Evolutionary conservation across 92 coral and sea anemone species (phyloP).

Genomic region (Epizoanthus scotinus): DNA sequence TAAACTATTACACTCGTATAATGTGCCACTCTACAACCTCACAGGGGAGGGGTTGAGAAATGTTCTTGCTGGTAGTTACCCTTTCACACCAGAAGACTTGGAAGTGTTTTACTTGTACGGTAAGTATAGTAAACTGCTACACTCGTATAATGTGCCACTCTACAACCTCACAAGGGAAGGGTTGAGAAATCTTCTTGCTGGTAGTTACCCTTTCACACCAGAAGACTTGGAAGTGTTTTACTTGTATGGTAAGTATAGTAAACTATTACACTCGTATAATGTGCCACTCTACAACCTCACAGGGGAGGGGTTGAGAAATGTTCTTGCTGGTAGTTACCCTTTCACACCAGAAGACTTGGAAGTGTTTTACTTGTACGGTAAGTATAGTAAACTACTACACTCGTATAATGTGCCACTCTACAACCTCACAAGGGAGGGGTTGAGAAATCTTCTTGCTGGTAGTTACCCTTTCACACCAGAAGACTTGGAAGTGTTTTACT

Average conservation of each 20-base stretch:
- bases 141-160: background rate
- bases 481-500: no score
- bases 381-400: background rate
- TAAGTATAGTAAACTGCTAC: background rate
- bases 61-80: slow-evolving; percentile 22
- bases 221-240: slow-evolving; percentile 31
- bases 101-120: slow-evolving; percentile 34
- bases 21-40: background rate
- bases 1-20: background rate
- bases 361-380: slow-evolving; percentile 33
- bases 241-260: slow-evolving; percentile 17
- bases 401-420: no score
- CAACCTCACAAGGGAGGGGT: no score
- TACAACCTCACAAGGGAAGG: background rate
- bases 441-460: no score
- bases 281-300: background rate
- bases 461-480: no score
- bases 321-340: slow-evolving; percentile 27
- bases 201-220: slow-evolving; percentile 14
- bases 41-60: background rate
- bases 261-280: background rate
- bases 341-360: slow-evolving; percentile 27
- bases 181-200: slow-evolving; percentile 21
- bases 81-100: slow-evolving; percentile 20
- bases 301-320: background rate